Evolutionary conservation across 2,888 invertebrate species (phyloP).

Genomic region (Athalia circularis): DNA sequence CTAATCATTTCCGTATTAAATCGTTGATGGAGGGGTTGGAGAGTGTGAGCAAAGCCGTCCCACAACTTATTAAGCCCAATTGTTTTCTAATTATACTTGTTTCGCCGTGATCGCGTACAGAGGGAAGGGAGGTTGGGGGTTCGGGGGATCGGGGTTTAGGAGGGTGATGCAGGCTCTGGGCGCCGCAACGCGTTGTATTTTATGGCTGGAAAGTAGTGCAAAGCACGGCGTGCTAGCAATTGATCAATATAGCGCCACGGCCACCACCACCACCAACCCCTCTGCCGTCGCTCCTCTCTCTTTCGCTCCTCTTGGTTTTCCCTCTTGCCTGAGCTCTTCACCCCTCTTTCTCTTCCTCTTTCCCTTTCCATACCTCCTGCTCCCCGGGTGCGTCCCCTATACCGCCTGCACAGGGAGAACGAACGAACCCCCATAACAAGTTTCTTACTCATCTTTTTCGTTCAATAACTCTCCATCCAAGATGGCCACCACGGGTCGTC

Average conservation of each 20-base stretch:
- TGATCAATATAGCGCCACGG: slow-evolving; percentile 74
- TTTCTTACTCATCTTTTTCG: slow-evolving; percentile 75
- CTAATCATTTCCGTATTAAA: slow-evolving; percentile 8
- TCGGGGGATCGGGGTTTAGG: slow-evolving; percentile 51
- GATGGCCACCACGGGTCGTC: slow-evolving; percentile 75
- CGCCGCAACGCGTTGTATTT: slow-evolving; percentile 55
- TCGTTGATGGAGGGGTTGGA: not conserved
- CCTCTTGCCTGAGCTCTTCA: slow-evolving; percentile 39
- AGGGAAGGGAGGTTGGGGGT: slow-evolving; percentile 50
- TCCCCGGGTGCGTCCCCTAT: slow-evolving; percentile 49
- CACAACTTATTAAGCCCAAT: slow-evolving; percentile 54
- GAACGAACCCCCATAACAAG: slow-evolving; percentile 73
- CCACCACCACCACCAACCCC: slow-evolving; percentile 59
- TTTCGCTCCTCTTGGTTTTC: slow-evolving; percentile 24
- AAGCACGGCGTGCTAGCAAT: slow-evolving; percentile 72
- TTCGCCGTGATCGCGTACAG: slow-evolving; percentile 60
- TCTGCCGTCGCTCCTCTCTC: slow-evolving; percentile 53
- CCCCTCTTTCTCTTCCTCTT: slow-evolving; percentile 66
- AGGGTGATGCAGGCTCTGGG: slow-evolving; percentile 48
- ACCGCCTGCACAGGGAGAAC: slow-evolving; percentile 46
- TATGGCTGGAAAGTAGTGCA: slow-evolving; percentile 71
- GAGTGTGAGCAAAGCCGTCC: not conserved
- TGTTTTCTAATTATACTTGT: slow-evolving; percentile 68
- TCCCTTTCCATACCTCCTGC: slow-evolving; percentile 59
- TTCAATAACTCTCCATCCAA: slow-evolving; percentile 75